Conservation (phyloP, 2,888 invertebrate genomes). For the Netelia virgata region DNA sequence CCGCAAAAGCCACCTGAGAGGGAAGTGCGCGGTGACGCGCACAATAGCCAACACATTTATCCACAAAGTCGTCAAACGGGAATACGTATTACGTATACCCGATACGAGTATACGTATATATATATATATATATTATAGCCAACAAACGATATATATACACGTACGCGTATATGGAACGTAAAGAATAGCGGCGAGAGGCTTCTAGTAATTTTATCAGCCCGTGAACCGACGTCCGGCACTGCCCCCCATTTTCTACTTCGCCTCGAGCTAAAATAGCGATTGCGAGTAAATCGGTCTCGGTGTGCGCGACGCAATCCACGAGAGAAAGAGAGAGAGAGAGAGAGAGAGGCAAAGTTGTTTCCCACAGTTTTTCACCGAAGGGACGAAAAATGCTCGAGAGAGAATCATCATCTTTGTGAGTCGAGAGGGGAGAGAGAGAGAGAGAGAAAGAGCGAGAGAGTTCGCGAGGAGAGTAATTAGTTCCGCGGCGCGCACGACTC, state of each 20-base stretch:
- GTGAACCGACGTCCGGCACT: slow-evolving; percentile 48
- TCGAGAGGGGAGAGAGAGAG: no score
- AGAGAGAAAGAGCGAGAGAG: no score
- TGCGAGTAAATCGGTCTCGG: slow-evolving; percentile 13
- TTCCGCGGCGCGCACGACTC: slow-evolving; percentile 68
- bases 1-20: slow-evolving; percentile 37
- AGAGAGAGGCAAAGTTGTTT: slow-evolving; percentile 2
- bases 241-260: slow-evolving; percentile 9
- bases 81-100: slow-evolving; percentile 70
- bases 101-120: not conserved
- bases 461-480: slow-evolving; percentile 68
- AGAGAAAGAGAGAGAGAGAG: no score
- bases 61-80: slow-evolving; percentile 77
- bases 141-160: not conserved
- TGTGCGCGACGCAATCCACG: slow-evolving; percentile 16
- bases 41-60: slow-evolving; percentile 46
- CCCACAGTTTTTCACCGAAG: slow-evolving; percentile 38
- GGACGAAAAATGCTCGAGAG: slow-evolving; percentile 43
- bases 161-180: not conserved
- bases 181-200: not conserved
- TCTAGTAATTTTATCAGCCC: slow-evolving; percentile 39
- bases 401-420: slow-evolving; percentile 41
- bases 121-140: no score
- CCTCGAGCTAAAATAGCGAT: slow-evolving; percentile 12
- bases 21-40: slow-evolving; percentile 1